Evolutionary conservation across 1,140 invertebrate genomes (phyloP).

Genomic region (Caenorhabditis latens): DNA sequence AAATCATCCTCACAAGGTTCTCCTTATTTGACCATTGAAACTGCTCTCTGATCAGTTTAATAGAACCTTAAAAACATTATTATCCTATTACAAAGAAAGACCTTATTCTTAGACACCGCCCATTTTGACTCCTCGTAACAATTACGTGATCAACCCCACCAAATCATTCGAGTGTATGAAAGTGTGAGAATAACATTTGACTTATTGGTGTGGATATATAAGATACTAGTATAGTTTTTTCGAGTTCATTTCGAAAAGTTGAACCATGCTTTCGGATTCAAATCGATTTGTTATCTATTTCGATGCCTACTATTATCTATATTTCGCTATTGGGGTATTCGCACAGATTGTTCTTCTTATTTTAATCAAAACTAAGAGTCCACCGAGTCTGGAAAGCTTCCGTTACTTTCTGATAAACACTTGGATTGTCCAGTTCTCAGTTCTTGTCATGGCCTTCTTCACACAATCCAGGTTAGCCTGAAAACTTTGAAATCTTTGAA

Average conservation of each 20-base stretch:
- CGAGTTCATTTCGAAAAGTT: neutral
- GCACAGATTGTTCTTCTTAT: neutral
- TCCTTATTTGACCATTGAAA: neutral
- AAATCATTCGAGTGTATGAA: slow-evolving; percentile 22
- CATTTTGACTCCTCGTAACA: neutral
- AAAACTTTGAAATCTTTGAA: neutral
- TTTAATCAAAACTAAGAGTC: slow-evolving; percentile 29
- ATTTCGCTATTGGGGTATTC: slow-evolving; percentile 20
- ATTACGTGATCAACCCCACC: slow-evolving; percentile 16
- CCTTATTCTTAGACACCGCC: neutral
- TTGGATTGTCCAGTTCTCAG: slow-evolving; percentile 28
- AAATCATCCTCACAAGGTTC: neutral
- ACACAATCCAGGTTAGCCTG: neutral
- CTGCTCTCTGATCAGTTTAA: slow-evolving; percentile 6
- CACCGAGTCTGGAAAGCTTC: slow-evolving; percentile 21
- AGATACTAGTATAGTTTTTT: neutral
- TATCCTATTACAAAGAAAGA: neutral
- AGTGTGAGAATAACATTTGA: slow-evolving; percentile 36
- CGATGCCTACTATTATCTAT: slow-evolving; percentile 15
- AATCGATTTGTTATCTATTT: slow-evolving; percentile 32
- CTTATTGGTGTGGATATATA: neutral
- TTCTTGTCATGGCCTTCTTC: slow-evolving; percentile 11
- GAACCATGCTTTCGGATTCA: neutral
- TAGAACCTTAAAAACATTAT: neutral
- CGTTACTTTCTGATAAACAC: slow-evolving; percentile 35